Evolutionary conservation across 2,797 vertebrate species (phyloP).

Genomic region (Sebastes matsubarae): DNA sequence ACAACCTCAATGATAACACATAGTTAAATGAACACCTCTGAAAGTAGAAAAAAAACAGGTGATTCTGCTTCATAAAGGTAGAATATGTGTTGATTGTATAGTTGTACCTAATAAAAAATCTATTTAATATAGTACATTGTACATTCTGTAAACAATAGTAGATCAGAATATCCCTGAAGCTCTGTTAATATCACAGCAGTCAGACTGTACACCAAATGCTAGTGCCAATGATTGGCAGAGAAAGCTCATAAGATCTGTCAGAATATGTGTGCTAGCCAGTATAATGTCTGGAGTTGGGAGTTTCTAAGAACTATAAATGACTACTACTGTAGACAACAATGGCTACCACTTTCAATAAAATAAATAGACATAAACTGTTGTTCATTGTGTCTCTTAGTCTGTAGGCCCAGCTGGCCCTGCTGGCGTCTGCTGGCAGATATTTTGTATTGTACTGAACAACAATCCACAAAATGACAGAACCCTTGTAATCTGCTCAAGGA

Average conservation of each 20-base stretch:
- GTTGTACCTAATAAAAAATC: background rate
- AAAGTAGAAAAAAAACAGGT: too few species aligned
- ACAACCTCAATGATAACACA: background rate
- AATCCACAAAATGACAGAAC: background rate
- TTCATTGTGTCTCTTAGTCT: background rate
- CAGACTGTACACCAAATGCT: background rate
- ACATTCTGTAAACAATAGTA: background rate
- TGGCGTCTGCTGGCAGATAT: constrained; percentile 15
- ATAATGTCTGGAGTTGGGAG: background rate
- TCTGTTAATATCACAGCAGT: background rate
- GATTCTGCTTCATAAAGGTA: too few species aligned
- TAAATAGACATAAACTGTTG: background rate
- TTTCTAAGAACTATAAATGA: background rate
- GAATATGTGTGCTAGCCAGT: background rate
- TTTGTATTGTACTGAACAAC: background rate
- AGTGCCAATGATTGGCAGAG: background rate
- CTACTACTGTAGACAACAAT: background rate
- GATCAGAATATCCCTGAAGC: too few species aligned
- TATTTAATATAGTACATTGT: background rate
- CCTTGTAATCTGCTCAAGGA: background rate
- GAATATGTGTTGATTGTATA: background rate
- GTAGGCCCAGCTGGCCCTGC: background rate
- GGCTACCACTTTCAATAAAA: background rate
- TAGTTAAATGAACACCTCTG: too few species aligned
- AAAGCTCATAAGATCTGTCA: background rate